A percentile compares a stretch with the other conserved stretches of the same genome.
These are phyloP conservation scores for Choristoneura rosaceana DNA, from an alignment of 2,888 invertebrate species.

Conservation along the genomic window DNA sequence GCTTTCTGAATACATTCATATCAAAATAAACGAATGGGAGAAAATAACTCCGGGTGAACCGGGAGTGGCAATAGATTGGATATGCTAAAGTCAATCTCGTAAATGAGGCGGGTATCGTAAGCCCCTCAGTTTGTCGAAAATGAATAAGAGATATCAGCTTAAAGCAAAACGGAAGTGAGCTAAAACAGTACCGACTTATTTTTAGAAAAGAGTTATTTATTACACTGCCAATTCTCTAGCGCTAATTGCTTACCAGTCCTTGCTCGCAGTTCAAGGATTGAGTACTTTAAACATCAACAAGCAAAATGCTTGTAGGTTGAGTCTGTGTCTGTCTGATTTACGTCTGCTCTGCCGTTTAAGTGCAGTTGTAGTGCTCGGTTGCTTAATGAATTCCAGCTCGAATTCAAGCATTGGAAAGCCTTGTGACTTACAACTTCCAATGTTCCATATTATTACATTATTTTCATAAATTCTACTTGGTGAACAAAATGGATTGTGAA, in stretches of 20 bases:
- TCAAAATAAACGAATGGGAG: constrained; percentile 22
- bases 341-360: constrained; percentile 29
- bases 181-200: constrained; percentile 36
- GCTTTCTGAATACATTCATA: constrained; percentile 31
- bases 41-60: constrained; percentile 33
- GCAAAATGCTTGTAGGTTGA: constrained; percentile 35
- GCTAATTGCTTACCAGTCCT: constrained; percentile 62
- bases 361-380: constrained; percentile 35
- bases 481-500: constrained; percentile 17
- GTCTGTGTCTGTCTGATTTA: constrained; percentile 31
- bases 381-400: constrained; percentile 31
- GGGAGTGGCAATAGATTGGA: constrained; percentile 41
- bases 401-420: constrained; percentile 27
- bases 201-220: constrained; percentile 54
- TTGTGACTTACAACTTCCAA: constrained; percentile 24
- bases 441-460: constrained; percentile 35
- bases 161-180: constrained; percentile 34
- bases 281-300: constrained; percentile 51
- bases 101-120: constrained; percentile 41
- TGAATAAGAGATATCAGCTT: constrained; percentile 38
- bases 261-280: constrained; percentile 53
- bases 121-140: constrained; percentile 38
- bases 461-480: constrained; percentile 29
- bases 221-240: constrained; percentile 56
- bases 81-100: constrained; percentile 42